Conservation (phyloP, 2,113 vertebrate species). For the Leucosticte australis region DNA sequence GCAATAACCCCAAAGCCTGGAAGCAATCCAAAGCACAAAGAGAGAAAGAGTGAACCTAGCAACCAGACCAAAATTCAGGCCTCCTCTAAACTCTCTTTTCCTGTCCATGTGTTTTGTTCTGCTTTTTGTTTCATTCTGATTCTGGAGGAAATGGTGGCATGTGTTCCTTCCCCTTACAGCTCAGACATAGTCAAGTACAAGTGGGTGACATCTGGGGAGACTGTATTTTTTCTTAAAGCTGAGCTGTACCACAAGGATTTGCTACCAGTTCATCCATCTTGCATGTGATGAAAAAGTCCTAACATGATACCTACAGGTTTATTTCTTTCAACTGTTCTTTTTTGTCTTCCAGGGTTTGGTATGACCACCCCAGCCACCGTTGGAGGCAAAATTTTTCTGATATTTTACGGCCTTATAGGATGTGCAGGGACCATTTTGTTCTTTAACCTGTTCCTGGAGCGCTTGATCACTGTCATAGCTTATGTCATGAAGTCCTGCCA, state of each 20-base stretch:
- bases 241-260: neutral
- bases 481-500: conserved; percentile 86
- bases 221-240: neutral
- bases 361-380: conserved; percentile 94
- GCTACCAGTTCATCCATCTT: neutral
- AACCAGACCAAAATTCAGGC: neutral
- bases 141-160: neutral
- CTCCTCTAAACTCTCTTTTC: neutral
- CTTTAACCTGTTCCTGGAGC: conserved; percentile 97
- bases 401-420: conserved; percentile 93
- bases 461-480: conserved; percentile 91
- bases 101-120: neutral
- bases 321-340: conserved; percentile 38
- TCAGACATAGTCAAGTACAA: neutral
- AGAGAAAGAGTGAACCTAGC: neutral
- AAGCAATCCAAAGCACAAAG: neutral
- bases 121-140: neutral
- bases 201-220: neutral
- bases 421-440: conserved; percentile 95
- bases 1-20: rapidly evolving
- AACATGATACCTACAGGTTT: neutral
- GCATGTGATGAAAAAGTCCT: neutral
- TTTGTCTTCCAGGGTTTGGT: conserved; percentile 87
- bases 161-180: neutral
- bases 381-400: conserved; percentile 93